Conservation (phyloP, 2,888 invertebrate species). For the Cheilosia pagana region DNA sequence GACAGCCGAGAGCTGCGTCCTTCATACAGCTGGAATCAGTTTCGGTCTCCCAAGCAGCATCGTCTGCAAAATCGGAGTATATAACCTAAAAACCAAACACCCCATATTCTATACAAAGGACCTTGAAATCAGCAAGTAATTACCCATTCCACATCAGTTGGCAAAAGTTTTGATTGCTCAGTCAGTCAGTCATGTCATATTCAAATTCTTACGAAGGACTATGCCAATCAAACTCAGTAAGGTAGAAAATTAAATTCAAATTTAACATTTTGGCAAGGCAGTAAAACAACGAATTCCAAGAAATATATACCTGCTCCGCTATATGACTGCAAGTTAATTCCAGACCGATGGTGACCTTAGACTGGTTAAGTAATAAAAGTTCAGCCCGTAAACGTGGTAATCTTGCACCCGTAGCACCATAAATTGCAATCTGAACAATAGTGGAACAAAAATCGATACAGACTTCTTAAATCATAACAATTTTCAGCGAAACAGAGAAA, state of each 20-base stretch:
- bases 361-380: conserved; percentile 48
- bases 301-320: not conserved
- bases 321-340: conserved; percentile 3
- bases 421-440: conserved; percentile 34
- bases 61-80: too few relatives aligned
- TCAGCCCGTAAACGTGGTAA: conserved; percentile 7
- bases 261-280: conserved; percentile 31
- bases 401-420: conserved; percentile 17
- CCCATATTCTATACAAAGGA: not conserved
- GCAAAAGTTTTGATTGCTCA: conserved; percentile 30
- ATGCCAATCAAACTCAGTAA: conserved; percentile 16
- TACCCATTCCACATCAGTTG: conserved; percentile 7
- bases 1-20: too few relatives aligned
- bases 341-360: conserved; percentile 52
- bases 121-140: conserved; percentile 34
- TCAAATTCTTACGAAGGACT: conserved; percentile 35
- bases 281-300: conserved; percentile 10
- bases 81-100: too few relatives aligned
- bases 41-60: too few relatives aligned
- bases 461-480: conserved; percentile 61
- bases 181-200: conserved; percentile 52
- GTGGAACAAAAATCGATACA: conserved; percentile 45
- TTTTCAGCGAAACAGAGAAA: conserved; percentile 18
- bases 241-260: conserved; percentile 38
- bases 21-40: too few relatives aligned